Conservation (phyloP, 2,888 invertebrate species). For the Chloroclystis v-ata region DNA sequence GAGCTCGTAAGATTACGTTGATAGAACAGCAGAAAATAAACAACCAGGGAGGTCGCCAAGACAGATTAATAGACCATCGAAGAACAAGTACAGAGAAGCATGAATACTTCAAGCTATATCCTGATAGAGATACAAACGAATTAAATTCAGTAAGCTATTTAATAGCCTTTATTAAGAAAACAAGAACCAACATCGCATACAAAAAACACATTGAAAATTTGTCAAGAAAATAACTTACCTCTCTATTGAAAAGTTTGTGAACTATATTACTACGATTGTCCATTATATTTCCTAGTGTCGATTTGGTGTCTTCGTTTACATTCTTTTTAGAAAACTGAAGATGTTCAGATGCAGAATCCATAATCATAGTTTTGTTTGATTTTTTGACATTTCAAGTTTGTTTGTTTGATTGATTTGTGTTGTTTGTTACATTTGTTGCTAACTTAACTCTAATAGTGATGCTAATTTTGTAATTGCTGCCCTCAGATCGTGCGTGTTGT, state of each 20-base stretch:
- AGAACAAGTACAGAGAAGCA: no score
- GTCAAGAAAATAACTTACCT: constrained; percentile 70
- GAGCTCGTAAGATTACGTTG: no score
- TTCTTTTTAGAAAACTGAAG: constrained; percentile 50
- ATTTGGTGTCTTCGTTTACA: constrained; percentile 49
- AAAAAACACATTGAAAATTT: no score
- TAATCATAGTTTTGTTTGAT: constrained; percentile 72
- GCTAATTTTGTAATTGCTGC: no score
- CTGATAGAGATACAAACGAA: no score
- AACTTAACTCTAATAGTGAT: no score
- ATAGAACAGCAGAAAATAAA: not conserved
- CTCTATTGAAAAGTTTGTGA: constrained; percentile 79
- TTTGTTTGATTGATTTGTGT: not conserved
- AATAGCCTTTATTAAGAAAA: no score
- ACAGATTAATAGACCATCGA: not conserved
- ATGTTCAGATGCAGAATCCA: constrained; percentile 65
- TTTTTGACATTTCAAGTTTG: constrained; percentile 28
- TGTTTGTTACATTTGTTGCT: not conserved
- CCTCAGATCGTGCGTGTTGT: no score
- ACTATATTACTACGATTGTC: constrained; percentile 57
- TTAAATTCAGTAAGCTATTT: no score
- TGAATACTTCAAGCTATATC: no score
- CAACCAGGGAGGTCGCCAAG: not conserved
- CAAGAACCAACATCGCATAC: constrained; percentile 35
- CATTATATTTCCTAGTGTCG: constrained; percentile 43